These are phyloP conservation scores for Sceliomorpha sp. DNA, from an alignment of 2,888 invertebrate species.

Conservation along the genomic window DNA sequence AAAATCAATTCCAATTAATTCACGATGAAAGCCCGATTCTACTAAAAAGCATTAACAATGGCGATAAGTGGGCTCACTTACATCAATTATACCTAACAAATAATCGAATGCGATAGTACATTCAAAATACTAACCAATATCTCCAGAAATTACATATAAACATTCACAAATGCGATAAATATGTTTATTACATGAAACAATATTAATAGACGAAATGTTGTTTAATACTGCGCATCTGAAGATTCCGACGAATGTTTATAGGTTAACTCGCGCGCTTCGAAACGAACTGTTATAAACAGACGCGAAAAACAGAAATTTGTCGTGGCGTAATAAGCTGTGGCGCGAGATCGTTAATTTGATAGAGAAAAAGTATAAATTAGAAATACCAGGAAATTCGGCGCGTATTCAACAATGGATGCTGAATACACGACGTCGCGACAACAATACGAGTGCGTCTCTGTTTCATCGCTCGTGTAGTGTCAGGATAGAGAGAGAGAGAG, in stretches of 20 bases:
- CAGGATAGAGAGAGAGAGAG: slow-evolving; percentile 40
- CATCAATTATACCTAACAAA: slow-evolving; percentile 4
- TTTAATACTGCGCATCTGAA: too few relatives aligned
- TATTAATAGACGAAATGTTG: too few relatives aligned
- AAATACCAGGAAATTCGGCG: neutral
- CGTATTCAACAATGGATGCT: slow-evolving; percentile 36
- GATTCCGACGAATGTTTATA: too few relatives aligned
- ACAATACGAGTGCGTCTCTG: slow-evolving; percentile 67
- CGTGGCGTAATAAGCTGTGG: too few relatives aligned
- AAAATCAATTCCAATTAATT: too few relatives aligned
- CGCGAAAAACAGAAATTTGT: neutral
- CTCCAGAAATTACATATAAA: slow-evolving; percentile 1
- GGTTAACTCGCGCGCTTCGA: too few relatives aligned
- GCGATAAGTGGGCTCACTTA: slow-evolving; percentile 4
- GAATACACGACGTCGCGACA: slow-evolving; percentile 53
- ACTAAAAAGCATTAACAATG: slow-evolving; percentile 1
- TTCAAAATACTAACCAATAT: neutral
- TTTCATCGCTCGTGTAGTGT: slow-evolving; percentile 58
- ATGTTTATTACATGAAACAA: slow-evolving; percentile 2
- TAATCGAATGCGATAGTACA: neutral
- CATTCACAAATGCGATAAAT: neutral
- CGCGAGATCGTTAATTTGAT: too few relatives aligned
- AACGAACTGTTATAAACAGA: too few relatives aligned
- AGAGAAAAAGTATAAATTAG: neutral
- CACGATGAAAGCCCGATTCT: too few relatives aligned